Evolutionary conservation across 2,113 vertebrate genomes (phyloP).

Genomic region (Albula goreensis): DNA sequence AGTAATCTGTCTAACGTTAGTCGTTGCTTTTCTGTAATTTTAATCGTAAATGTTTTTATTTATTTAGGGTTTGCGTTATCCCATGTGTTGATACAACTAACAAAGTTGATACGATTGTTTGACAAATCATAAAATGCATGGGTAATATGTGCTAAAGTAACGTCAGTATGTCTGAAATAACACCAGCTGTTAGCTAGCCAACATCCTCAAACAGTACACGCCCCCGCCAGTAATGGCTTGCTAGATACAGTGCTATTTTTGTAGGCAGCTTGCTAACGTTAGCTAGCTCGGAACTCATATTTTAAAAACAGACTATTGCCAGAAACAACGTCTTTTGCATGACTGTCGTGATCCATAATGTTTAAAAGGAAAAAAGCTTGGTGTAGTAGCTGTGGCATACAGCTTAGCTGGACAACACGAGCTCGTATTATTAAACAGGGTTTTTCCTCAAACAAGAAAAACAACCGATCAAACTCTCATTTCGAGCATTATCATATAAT

Average conservation of each 20-base stretch:
- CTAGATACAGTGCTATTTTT: not conserved
- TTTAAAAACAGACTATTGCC: not conserved
- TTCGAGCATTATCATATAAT: not conserved
- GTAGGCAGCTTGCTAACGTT: not conserved
- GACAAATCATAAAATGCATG: not conserved
- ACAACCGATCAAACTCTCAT: not conserved
- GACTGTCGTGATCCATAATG: not conserved
- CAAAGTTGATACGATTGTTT: not conserved
- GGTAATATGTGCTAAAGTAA: not conserved
- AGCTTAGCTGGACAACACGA: not conserved
- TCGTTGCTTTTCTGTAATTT: not conserved
- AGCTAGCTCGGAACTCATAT: not conserved
- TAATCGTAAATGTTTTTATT: not conserved
- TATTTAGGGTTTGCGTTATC: not conserved
- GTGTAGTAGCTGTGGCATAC: not conserved
- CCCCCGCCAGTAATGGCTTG: conserved; percentile 12
- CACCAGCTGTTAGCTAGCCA: conserved; percentile 14
- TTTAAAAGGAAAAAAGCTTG: not conserved
- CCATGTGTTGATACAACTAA: not conserved
- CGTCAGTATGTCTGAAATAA: not conserved
- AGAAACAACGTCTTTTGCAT: not conserved
- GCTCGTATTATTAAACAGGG: not conserved
- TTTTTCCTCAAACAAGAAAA: not conserved
- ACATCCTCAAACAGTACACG: conserved; percentile 23
- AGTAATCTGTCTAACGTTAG: not conserved